Evolutionary conservation across 2,797 vertebrate genomes (phyloP).

Genomic region (Synanceia verrucosa): DNA sequence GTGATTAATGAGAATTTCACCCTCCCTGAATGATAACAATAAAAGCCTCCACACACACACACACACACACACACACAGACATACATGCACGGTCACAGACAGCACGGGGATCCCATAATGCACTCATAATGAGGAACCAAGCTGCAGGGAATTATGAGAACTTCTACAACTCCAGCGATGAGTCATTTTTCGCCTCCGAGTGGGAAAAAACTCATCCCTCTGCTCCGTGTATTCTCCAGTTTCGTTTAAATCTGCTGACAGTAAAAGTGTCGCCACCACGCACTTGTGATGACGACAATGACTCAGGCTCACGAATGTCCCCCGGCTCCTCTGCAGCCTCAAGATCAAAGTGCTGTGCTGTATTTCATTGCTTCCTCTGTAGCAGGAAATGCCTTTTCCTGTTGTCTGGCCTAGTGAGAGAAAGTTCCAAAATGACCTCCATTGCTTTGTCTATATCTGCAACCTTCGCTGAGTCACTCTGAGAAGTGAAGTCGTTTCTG

Average conservation of each 20-base stretch:
- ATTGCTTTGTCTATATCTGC: constrained; percentile 55
- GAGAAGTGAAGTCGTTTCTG: constrained; percentile 41
- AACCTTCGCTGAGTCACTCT: constrained; percentile 16
- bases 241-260: constrained; percentile 59
- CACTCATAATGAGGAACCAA: constrained; percentile 56
- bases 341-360: constrained; percentile 72
- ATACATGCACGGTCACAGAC: constrained; percentile 6
- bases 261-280: constrained; percentile 65
- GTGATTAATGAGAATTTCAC: constrained; percentile 72
- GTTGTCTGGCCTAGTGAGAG: constrained; percentile 59
- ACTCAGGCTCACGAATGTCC: constrained; percentile 67
- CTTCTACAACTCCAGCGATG: constrained; percentile 62
- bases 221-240: constrained; percentile 36
- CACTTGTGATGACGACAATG: constrained; percentile 60
- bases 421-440: constrained; percentile 70
- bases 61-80: constrained; percentile 9
- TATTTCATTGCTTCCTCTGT: constrained; percentile 77
- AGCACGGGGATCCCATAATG: constrained; percentile 50
- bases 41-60: constrained; percentile 29
- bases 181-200: constrained; percentile 63
- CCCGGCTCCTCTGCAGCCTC: constrained; percentile 59
- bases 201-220: constrained; percentile 41
- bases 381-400: constrained; percentile 79
- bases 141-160: constrained; percentile 62
- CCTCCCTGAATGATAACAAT: constrained; percentile 67